A percentile compares a stretch with the other conserved stretches of the same genome.
phyloP scores from a whole-genome alignment of 2,888 invertebrate species.

The Pecten maximus region DNA sequence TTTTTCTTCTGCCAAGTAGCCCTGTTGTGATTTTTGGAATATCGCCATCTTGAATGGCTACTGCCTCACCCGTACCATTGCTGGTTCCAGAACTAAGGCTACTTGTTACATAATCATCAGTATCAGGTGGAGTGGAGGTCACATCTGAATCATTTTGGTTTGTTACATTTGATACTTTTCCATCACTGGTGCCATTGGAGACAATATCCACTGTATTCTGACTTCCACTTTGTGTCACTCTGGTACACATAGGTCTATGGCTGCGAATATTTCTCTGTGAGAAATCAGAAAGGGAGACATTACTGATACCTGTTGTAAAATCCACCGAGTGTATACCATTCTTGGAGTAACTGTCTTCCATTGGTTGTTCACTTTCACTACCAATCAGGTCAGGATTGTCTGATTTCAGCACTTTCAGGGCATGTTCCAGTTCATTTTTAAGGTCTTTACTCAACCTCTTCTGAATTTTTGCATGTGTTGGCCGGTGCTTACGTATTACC shows the following conservation, averaged over 20 bases:
- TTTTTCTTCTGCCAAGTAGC: background rate
- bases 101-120: background rate
- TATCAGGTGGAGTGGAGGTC: background rate
- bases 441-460: background rate
- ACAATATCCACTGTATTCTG: background rate
- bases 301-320: background rate
- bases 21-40: background rate
- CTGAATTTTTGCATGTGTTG: background rate
- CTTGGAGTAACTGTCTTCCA: background rate
- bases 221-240: background rate
- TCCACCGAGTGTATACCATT: background rate
- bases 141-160: background rate
- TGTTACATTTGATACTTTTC: background rate
- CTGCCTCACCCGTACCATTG: background rate
- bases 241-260: background rate
- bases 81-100: background rate
- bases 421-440: background rate
- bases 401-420: background rate
- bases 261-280: background rate
- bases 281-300: constrained; percentile 5
- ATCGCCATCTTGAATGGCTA: background rate
- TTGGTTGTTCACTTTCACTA: background rate
- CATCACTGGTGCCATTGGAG: background rate
- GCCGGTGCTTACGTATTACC: background rate
- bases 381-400: background rate